Conservation (phyloP, 2,113 vertebrate species). For the Pungitius pungitius region DNA sequence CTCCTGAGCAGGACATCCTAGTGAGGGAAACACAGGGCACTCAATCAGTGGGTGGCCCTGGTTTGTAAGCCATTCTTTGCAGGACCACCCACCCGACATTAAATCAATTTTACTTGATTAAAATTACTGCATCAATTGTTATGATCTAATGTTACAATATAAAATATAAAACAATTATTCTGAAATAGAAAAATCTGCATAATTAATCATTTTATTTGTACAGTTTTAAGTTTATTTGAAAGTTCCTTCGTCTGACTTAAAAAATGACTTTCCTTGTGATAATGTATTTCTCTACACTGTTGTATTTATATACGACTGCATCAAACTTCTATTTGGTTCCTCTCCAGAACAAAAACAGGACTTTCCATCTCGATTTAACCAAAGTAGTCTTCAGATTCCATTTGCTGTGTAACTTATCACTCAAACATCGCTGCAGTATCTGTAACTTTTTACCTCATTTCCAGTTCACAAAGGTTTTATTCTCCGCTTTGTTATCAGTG, state of each 20-base stretch:
- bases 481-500: background rate
- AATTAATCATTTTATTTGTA: background rate
- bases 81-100: background rate
- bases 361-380: background rate
- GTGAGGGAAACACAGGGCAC: slow-evolving; percentile 19
- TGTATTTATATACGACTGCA: background rate
- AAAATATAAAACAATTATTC: too few species aligned
- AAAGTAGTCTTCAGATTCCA: background rate
- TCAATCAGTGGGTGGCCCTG: background rate
- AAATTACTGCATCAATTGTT: background rate
- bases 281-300: background rate
- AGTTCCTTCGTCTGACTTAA: background rate
- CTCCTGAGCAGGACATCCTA: slow-evolving; percentile 86
- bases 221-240: background rate
- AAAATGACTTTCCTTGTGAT: background rate
- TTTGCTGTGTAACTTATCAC: background rate
- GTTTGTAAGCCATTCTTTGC: background rate
- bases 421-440: background rate
- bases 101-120: background rate
- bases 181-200: background rate
- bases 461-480: background rate
- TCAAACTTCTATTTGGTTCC: background rate
- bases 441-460: background rate
- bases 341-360: too few species aligned
- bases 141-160: background rate